Evolutionary conservation across 2,797 vertebrate species (phyloP), one percentile per base, ranked within the genome.

Genomic region (Champsocephalus esox): DNA sequence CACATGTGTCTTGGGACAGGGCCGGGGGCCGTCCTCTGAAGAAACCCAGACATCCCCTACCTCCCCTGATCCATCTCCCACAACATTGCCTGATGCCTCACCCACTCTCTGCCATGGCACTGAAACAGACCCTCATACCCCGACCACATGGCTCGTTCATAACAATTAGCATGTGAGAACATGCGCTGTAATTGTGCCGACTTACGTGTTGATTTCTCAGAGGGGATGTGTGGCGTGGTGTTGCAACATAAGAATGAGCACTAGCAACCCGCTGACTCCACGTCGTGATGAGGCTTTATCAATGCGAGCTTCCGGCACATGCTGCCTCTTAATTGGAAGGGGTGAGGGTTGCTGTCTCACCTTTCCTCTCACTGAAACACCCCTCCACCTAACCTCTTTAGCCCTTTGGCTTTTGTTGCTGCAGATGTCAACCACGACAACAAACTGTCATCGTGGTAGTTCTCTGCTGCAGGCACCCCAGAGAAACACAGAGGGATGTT

Each of bases 1-100:
- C 82, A 79, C 89, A 89, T 87, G 80, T 94, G 92, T 93, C 91
- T 86, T 84, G 72, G 88, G 85, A 86, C 84, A 75, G 67, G 62
- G 70, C 73, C 77, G 48, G 59, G 50, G 86, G 84, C 73, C 44
- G 59, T 83, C 70, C 63, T 85, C 80, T 71, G 54, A 77, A 87
- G 81, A 67, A 74, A 90, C 86, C 87, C 79, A 87, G 85, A 84
- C 78, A 82, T 17, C 49, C 74, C 72, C 77, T 32, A 63, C 69
- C 76, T 73, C 67, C 70, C 55, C 79, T 78, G 66, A 88, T 89
- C 81, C 85, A 90, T 84, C 74, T 52, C 63, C 72, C 56, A 2
- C 61, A 72, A 49, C 61, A 63, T 63, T 58, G 69, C 19, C 11
- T 52, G 69, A 81, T 51, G 81, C 77, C 76, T 65, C 54, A 61